Conservation (phyloP, 2,888 invertebrate genomes). For the Caenorhabditis panamensis region DNA sequence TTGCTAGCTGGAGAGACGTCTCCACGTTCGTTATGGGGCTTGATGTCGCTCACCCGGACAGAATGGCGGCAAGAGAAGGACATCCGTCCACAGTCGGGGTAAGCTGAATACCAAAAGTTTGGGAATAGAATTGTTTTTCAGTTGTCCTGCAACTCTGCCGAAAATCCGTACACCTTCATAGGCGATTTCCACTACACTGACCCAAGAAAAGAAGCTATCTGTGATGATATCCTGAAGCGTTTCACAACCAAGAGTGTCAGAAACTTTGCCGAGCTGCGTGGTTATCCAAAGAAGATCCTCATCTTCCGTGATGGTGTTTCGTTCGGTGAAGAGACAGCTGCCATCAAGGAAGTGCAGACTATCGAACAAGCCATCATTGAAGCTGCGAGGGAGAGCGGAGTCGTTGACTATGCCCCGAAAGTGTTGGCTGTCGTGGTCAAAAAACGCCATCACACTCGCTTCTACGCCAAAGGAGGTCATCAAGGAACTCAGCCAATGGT, state of each 20-base stretch:
- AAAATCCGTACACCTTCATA: slow-evolving; percentile 55
- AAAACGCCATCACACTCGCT: slow-evolving; percentile 60
- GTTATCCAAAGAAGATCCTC: slow-evolving; percentile 55
- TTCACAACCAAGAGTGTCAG: slow-evolving; percentile 49
- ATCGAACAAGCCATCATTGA: slow-evolving; percentile 46
- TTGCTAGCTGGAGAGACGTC: slow-evolving; percentile 41
- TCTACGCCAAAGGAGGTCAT: slow-evolving; percentile 49
- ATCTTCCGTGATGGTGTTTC: slow-evolving; percentile 63
- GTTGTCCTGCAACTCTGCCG: slow-evolving; percentile 58
- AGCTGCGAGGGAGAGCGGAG: slow-evolving; percentile 37
- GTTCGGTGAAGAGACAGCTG: slow-evolving; percentile 54
- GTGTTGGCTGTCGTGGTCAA: slow-evolving; percentile 57
- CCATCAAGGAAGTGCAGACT: slow-evolving; percentile 41
- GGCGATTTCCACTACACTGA: slow-evolving; percentile 60
- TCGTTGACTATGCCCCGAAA: slow-evolving; percentile 43
- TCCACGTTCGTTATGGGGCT: slow-evolving; percentile 55
- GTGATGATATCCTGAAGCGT: slow-evolving; percentile 49
- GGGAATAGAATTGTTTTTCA: slow-evolving; percentile 6
- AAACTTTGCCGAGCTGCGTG: slow-evolving; percentile 38
- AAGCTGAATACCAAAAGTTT: background rate
- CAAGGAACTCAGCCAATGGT: slow-evolving; percentile 48
- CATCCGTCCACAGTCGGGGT: slow-evolving; percentile 60
- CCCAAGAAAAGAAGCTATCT: slow-evolving; percentile 52
- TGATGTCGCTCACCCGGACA: slow-evolving; percentile 62
- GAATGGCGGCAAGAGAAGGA: slow-evolving; percentile 37